Conservation (phyloP, 2,888 invertebrate genomes). For the Drosophila ochracea region DNA sequence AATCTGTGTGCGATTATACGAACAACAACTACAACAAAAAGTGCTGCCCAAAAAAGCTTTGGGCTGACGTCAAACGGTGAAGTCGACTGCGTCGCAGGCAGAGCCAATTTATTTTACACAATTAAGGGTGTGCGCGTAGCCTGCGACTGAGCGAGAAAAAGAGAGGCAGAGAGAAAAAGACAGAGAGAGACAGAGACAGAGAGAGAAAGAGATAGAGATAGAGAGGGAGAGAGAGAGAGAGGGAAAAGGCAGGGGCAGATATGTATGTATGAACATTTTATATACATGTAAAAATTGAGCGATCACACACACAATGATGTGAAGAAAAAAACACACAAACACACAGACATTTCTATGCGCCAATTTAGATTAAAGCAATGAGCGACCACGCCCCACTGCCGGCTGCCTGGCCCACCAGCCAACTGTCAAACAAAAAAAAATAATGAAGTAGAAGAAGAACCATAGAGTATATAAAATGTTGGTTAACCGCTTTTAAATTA, state of each 20-base stretch:
- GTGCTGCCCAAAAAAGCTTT: slow-evolving; percentile 77
- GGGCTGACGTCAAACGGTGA: slow-evolving; percentile 76
- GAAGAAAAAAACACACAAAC: slow-evolving; percentile 16
- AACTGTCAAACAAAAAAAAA: slow-evolving; percentile 39
- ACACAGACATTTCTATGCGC: slow-evolving; percentile 73
- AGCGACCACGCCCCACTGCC: slow-evolving; percentile 63
- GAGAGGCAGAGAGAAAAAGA: slow-evolving; percentile 25
- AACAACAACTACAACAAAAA: slow-evolving; percentile 37
- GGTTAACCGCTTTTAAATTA: slow-evolving; percentile 45
- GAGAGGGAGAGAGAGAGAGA: not conserved
- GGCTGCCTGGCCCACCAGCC: slow-evolving; percentile 38
- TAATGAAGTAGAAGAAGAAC: slow-evolving; percentile 5
- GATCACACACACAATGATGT: slow-evolving; percentile 55
- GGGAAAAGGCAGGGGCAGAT: slow-evolving; percentile 12
- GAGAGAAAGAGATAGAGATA: slow-evolving; percentile 8
- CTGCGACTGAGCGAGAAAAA: slow-evolving; percentile 6
- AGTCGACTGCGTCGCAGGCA: slow-evolving; percentile 57
- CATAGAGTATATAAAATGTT: slow-evolving; percentile 27
- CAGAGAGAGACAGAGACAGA: slow-evolving; percentile 1
- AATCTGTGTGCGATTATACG: slow-evolving; percentile 79
- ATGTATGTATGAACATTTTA: slow-evolving; percentile 36
- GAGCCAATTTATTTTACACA: slow-evolving; percentile 82
- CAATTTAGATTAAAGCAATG: slow-evolving; percentile 80
- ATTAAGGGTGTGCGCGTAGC: slow-evolving; percentile 77
- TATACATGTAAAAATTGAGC: slow-evolving; percentile 63